These are phyloP conservation scores for Chironomus riparius DNA, from an alignment of 2,888 invertebrate species.

Conservation along the genomic window DNA sequence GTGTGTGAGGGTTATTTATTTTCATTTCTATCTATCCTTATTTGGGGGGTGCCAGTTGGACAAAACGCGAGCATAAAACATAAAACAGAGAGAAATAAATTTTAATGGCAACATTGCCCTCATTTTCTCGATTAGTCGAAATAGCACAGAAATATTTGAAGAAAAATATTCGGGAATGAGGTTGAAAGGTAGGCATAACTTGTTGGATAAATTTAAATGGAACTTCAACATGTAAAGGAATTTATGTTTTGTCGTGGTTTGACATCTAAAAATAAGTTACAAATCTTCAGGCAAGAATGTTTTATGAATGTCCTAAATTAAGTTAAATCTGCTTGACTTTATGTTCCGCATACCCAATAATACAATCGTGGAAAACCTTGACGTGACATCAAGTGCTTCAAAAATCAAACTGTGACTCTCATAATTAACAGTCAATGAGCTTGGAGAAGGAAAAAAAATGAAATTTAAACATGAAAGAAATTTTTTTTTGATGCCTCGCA, in stretches of 20 bases:
- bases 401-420: not conserved
- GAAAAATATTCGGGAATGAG: not conserved
- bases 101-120: slow-evolving; percentile 5
- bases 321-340: too few species aligned
- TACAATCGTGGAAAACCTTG: too few species aligned
- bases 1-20: too few species aligned
- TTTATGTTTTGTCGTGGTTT: not conserved
- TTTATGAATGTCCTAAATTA: too few species aligned
- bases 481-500: too few species aligned
- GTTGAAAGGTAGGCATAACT: not conserved
- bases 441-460: not conserved
- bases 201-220: not conserved
- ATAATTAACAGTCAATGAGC: slow-evolving; percentile 10
- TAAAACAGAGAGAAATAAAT: not conserved
- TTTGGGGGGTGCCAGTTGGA: slow-evolving; percentile 1
- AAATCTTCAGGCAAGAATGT: not conserved
- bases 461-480: not conserved
- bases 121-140: not conserved
- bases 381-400: slow-evolving; percentile 7
- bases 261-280: not conserved
- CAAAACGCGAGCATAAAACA: not conserved
- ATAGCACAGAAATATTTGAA: not conserved
- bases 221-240: not conserved
- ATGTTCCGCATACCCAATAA: too few species aligned
- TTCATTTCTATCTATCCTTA: not conserved